A percentile compares a stretch with the other conserved stretches of the same genome.
Conservation (phyloP, 35 echinoderm and acorn worm species). For the Lytechinus variegatus region DNA sequence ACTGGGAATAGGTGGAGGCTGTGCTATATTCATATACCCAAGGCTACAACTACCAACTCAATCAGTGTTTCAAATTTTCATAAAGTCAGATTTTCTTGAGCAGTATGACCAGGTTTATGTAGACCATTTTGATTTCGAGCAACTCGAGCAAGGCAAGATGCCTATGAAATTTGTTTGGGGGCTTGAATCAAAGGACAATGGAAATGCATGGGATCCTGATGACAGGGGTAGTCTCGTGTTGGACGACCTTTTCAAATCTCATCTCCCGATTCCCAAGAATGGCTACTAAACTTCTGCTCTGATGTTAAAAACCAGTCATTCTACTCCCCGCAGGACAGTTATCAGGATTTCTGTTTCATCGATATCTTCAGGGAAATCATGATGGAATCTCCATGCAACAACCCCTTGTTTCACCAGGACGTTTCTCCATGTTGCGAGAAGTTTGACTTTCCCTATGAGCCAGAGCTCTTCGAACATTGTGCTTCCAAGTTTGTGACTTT, state of each 20-base stretch:
- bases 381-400: slow-evolving; percentile 53
- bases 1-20: slow-evolving; percentile 66
- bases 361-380: slow-evolving; percentile 53
- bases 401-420: not conserved
- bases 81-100: slow-evolving; percentile 67
- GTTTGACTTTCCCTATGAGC: slow-evolving; percentile 51
- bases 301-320: slow-evolving; percentile 65
- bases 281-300: slow-evolving; percentile 67
- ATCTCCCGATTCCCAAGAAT: slow-evolving; percentile 60
- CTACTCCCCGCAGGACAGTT: slow-evolving; percentile 14
- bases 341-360: slow-evolving; percentile 64
- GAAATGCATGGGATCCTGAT: slow-evolving; percentile 75
- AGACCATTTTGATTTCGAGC: slow-evolving; percentile 63
- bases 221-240: slow-evolving; percentile 50
- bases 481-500: not conserved
- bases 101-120: slow-evolving; percentile 81
- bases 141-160: not conserved
- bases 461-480: slow-evolving; percentile 60
- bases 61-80: slow-evolving; percentile 80
- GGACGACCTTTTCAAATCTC: slow-evolving; percentile 58
- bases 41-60: slow-evolving; percentile 61
- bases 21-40: slow-evolving; percentile 63
- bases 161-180: slow-evolving; percentile 56
- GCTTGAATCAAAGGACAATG: slow-evolving; percentile 67
- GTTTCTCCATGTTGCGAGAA: slow-evolving; percentile 62